Percentiles rank a stretch among this genome's conserved stretches.
Evolutionary conservation across 2,113 vertebrate genomes (phyloP).

Genomic region (Hucho hucho): DNA sequence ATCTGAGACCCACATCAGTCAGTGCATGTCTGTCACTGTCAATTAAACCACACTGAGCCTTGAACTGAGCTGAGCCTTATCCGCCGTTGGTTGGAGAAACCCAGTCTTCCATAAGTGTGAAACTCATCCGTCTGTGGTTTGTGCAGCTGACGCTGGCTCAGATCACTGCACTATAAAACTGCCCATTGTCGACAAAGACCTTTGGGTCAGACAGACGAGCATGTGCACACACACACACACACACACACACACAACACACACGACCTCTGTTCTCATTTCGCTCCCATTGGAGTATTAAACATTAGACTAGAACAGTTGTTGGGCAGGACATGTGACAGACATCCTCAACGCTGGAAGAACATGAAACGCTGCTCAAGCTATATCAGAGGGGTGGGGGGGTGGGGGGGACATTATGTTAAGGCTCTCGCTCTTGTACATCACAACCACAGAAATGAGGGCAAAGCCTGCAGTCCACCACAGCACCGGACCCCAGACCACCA

Average conservation of each 20-base stretch:
- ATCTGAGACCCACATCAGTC: conserved; percentile 11
- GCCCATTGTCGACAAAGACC: conserved; percentile 10
- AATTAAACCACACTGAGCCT: neutral
- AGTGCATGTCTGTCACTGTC: neutral
- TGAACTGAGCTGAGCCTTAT: neutral
- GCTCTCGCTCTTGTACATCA: neutral
- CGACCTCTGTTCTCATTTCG: conserved; percentile 15
- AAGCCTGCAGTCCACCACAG: neutral
- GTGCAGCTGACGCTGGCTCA: conserved; percentile 10
- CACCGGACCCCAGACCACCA: neutral
- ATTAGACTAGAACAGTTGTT: conserved; percentile 49
- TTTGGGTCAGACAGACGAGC: neutral
- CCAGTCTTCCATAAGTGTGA: too few species aligned
- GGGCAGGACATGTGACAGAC: conserved; percentile 44
- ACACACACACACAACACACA: too few species aligned
- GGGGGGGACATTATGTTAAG: conserved; percentile 4
- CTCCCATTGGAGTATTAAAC: conserved; percentile 47
- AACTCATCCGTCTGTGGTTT: conserved; percentile 16
- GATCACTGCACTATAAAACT: neutral
- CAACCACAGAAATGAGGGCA: neutral
- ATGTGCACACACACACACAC: conserved; percentile 20
- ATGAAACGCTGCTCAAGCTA: conserved; percentile 29
- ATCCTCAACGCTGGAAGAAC: conserved; percentile 54
- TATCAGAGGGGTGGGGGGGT: too few species aligned
- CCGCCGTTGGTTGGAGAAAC: neutral